Evolutionary conservation across 2,797 vertebrate species (phyloP), one percentile per base, ranked within the genome.

Genomic region (Mus minutoides): DNA sequence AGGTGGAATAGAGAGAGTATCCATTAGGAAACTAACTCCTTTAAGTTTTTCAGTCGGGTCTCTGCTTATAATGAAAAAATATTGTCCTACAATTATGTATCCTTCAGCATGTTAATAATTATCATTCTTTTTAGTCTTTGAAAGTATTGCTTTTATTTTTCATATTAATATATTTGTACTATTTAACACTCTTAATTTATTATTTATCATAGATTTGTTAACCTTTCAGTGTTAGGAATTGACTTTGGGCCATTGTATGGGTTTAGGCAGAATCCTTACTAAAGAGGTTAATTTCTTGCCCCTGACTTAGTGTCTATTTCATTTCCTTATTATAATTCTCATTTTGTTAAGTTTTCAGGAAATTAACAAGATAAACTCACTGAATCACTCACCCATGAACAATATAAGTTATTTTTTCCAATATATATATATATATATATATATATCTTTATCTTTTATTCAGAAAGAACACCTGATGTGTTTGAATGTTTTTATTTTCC

Each of bases 401-500:
- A 93, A 78, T 75, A 78, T 64, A 71, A 80, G 8, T 84, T 37
- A 75, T 12, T 79, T 76, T 26, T 0, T 10, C n/a, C 69, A 89
- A 31, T 83, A 94, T 78, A 94, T 89, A 84, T 78, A 89, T 87
- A 37, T n/a, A n/a, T n/a, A n/a, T n/a, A n/a, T n/a, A n/a, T n/a
- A n/a, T n/a, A n/a, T 24, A 34, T 69, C 13, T 56, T 92, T 13
- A 67, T 16, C 52, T 73, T 73, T 40, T 22, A 22, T 71, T 94
- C 12, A 88, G 26, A 17, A 73, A 9, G 60, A 73, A 91, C 71
- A 2, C 8, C 17, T 40, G 26, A 43, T 2, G 2, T 93, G 62
- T 79, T 22, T 90, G 17, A 3, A 40, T 77, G 88, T 95, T 56
- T 5, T 37, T 29, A 77, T 91, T 13, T 11, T 71, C 46, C 29